Base-by-base conservation (phyloP, 2,113 vertebrate genomes). In the Sorex fumeus region DNA sequence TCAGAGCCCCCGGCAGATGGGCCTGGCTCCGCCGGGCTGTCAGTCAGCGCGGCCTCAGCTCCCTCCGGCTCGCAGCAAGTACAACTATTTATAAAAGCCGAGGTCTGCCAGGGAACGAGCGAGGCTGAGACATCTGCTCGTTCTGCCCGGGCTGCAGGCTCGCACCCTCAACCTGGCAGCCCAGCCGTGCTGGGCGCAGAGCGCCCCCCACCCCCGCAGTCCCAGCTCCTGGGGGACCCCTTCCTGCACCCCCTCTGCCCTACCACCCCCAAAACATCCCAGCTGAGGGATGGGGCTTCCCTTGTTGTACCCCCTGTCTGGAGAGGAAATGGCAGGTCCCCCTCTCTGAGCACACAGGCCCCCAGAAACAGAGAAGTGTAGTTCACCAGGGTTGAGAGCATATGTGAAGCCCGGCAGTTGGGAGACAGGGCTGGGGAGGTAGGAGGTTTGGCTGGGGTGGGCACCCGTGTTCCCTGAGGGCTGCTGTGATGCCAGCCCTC, bases 1-100 rank as follows among this genome's bases (percentile, higher is more conserved):
- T 12, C 47, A 25, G 18, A 76, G 79, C 60, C 80, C 69, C 21
- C 16, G 88, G 93, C 95, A 95, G 95, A 95, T 91, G 86, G 95
- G 89, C 72, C 80, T 70, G 87, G 82, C 75, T 92, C 71, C 83
- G 89, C 86, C 2, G 1, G 92, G 64, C 80, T 94, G 92, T 83
- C 94, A 76, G 47, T 95, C 75, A 94, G 88, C 80, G 6, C 81
- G 85, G 34, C 36, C 91, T 88, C 85, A 28, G 8, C 77, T 79
- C 27, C 3, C 74, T 91, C 84, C 79, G 75, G 86, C 81, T 96
- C 66, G 60, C 78, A 50, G 84, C n/a, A 84, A 95, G 92, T 47
- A 93, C 90, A 84, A 87, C 95, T 96, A 93, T 97, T 96, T 96
- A 93, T 96, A 95, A 93, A 88, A 84, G 83, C 80, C 5, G 92